phyloP scores from a whole-genome alignment of 2,113 vertebrate species.

The Ictidomys tridecemlineatus region DNA sequence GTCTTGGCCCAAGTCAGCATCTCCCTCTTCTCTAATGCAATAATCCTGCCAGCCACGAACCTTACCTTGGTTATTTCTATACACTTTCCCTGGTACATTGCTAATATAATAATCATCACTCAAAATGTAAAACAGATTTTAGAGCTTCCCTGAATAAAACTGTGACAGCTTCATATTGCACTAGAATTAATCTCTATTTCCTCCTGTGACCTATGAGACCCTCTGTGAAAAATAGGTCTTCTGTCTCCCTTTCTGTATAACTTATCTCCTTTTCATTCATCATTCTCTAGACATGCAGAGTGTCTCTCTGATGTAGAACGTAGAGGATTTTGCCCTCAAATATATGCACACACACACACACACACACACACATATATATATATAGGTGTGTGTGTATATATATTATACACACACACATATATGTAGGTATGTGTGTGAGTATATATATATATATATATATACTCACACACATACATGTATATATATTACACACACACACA shows the following conservation, averaged over 20 bases:
- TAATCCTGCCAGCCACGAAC: background rate
- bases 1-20: background rate
- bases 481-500: too few relatives aligned
- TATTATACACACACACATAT: too few relatives aligned
- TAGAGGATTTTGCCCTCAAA: background rate
- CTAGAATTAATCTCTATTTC: background rate
- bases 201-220: background rate
- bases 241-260: background rate
- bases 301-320: background rate
- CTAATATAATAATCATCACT: background rate
- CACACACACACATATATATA: too few relatives aligned
- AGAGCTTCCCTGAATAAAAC: background rate
- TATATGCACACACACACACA: too few relatives aligned
- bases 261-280: background rate
- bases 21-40: background rate
- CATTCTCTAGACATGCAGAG: background rate
- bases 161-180: background rate
- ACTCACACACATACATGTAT: too few relatives aligned
- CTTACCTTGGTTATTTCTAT: background rate
- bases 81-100: background rate
- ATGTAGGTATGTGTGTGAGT: too few relatives aligned
- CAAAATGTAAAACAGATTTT: background rate
- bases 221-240: background rate
- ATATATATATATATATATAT: too few relatives aligned
- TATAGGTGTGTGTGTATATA: too few relatives aligned